Percentiles rank a stretch among this genome's conserved stretches.
Evolutionary conservation across 1,140 invertebrate species (phyloP).

Genomic region (Diachasmimorpha longicaudata): DNA sequence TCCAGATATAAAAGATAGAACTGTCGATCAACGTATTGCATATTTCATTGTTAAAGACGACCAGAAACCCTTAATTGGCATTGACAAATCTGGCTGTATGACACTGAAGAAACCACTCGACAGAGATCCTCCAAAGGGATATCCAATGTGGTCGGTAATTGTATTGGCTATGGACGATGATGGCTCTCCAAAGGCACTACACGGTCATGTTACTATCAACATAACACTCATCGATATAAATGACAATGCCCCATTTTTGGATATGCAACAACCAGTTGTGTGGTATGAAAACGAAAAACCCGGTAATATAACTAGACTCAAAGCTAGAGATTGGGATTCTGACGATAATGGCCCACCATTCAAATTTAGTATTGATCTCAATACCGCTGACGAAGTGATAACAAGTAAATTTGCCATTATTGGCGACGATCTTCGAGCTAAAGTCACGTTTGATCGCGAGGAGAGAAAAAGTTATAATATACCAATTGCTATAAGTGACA

Average conservation of each 20-base stretch:
- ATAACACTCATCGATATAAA: slow-evolving; percentile 85
- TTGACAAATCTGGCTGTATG: slow-evolving; percentile 78
- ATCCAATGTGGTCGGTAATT: slow-evolving; percentile 73
- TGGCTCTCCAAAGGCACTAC: slow-evolving; percentile 68
- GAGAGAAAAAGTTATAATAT: slow-evolving; percentile 84
- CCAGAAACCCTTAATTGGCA: slow-evolving; percentile 72
- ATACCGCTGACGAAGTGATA: slow-evolving; percentile 73
- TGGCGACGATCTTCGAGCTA: slow-evolving; percentile 67
- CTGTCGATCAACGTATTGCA: slow-evolving; percentile 76
- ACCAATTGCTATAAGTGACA: slow-evolving; percentile 87
- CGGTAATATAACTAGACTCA: slow-evolving; percentile 72
- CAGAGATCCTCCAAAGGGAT: slow-evolving; percentile 84
- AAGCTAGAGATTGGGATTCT: slow-evolving; percentile 80
- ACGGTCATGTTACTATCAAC: slow-evolving; percentile 72
- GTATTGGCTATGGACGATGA: slow-evolving; percentile 85
- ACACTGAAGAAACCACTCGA: slow-evolving; percentile 80
- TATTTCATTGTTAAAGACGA: slow-evolving; percentile 77
- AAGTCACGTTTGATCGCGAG: slow-evolving; percentile 86
- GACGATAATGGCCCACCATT: slow-evolving; percentile 84
- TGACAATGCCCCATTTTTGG: slow-evolving; percentile 86
- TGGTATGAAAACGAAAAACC: slow-evolving; percentile 81
- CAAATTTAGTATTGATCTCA: slow-evolving; percentile 72
- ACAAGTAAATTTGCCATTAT: slow-evolving; percentile 74
- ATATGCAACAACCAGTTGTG: slow-evolving; percentile 78
- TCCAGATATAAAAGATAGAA: slow-evolving; percentile 80